phyloP scores from a whole-genome alignment of 2,888 invertebrate genomes.

The Cephus nigrinus region DNA sequence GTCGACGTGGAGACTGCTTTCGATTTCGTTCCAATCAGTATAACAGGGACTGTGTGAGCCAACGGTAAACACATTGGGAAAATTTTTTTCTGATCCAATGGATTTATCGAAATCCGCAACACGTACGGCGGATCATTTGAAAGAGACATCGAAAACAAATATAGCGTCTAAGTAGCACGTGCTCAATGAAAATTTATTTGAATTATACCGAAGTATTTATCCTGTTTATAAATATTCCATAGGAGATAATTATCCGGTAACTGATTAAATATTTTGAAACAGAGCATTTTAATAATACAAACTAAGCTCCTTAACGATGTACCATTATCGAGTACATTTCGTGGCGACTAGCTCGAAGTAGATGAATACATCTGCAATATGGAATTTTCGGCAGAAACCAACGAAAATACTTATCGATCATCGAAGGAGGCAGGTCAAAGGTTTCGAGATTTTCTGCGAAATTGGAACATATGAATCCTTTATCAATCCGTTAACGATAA shows the following conservation, averaged over 20 bases:
- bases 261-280: background rate
- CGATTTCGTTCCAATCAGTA: background rate
- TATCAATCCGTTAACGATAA: background rate
- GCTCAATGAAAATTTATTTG: background rate
- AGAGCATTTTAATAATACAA: background rate
- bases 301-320: background rate
- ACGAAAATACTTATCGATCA: background rate
- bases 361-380: background rate
- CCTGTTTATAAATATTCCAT: background rate
- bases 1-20: background rate
- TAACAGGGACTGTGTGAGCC: background rate
- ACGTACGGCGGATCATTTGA: background rate
- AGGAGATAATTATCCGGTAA: too few relatives aligned
- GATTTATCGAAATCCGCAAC: background rate
- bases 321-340: background rate
- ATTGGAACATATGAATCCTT: background rate
- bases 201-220: background rate
- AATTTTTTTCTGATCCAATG: background rate
- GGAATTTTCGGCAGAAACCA: background rate
- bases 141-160: background rate
- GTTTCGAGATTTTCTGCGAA: background rate
- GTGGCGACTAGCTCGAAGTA: background rate
- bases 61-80: background rate
- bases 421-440: background rate
- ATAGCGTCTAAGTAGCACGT: background rate